Conservation (phyloP, 2,888 invertebrate genomes). For the Andrena hattorfiana region DNA sequence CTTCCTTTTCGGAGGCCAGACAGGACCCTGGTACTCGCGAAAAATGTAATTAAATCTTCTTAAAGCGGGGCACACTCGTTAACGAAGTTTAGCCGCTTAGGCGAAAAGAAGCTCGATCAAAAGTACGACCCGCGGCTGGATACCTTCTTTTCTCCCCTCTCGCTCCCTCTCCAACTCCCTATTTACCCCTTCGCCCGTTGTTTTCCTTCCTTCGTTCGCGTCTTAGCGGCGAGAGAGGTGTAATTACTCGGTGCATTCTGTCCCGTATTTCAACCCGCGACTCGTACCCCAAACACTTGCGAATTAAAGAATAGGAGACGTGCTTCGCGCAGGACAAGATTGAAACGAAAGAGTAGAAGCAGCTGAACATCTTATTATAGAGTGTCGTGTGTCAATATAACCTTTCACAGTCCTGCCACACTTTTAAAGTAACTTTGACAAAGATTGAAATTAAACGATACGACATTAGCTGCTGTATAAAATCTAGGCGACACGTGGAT, state of each 20-base stretch:
- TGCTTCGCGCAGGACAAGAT: background rate
- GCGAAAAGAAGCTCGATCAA: slow-evolving; percentile 74
- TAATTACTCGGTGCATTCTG: background rate
- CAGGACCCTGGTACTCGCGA: slow-evolving; percentile 66
- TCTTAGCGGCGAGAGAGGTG: slow-evolving; percentile 9
- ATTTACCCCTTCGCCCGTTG: background rate
- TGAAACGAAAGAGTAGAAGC: background rate
- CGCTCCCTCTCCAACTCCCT: background rate
- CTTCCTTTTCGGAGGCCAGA: slow-evolving; percentile 62
- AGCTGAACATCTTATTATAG: too few species aligned
- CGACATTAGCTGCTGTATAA: too few species aligned
- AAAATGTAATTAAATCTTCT: slow-evolving; percentile 82
- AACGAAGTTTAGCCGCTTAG: slow-evolving; percentile 79
- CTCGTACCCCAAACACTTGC: background rate
- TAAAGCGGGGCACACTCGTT: slow-evolving; percentile 78
- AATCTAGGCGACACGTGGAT: too few species aligned
- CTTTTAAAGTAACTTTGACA: too few species aligned
- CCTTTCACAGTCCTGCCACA: too few species aligned
- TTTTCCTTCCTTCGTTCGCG: slow-evolving; percentile 27
- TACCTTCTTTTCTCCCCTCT: slow-evolving; percentile 36
- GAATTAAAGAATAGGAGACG: background rate
- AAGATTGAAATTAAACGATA: too few species aligned
- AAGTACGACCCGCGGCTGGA: slow-evolving; percentile 70
- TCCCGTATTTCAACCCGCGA: background rate
- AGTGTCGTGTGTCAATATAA: too few species aligned